Evolutionary conservation across 2,113 vertebrate genomes (phyloP).

Genomic region (Speoplatyrhinus poulsoni): DNA sequence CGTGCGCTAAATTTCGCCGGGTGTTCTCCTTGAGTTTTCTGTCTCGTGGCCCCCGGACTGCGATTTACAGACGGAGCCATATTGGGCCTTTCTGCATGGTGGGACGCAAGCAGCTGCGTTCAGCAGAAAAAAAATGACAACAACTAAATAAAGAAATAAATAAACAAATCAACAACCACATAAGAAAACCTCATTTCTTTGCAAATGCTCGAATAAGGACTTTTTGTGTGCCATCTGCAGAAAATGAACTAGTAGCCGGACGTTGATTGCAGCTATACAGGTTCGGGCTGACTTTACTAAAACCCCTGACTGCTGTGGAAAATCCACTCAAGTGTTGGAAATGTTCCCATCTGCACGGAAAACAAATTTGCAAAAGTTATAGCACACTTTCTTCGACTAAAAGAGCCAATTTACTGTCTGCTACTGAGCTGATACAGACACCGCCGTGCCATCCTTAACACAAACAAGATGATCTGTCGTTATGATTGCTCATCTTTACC

Average conservation of each 20-base stretch:
- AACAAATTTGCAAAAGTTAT: constrained; percentile 41
- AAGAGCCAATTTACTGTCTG: constrained; percentile 43
- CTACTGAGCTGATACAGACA: constrained; percentile 35
- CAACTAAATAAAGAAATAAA: constrained; percentile 70
- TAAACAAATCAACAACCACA: constrained; percentile 73
- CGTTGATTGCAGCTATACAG: constrained; percentile 39
- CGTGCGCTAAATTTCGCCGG: constrained; percentile 66
- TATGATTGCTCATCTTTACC: constrained; percentile 61
- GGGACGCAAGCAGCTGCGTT: constrained; percentile 64
- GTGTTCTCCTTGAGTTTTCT: constrained; percentile 65
- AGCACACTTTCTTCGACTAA: constrained; percentile 19
- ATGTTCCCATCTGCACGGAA: constrained; percentile 15
- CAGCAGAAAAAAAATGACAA: constrained; percentile 73
- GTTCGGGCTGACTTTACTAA: constrained; percentile 37
- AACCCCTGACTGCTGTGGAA: constrained; percentile 29
- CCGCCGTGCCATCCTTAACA: constrained; percentile 27
- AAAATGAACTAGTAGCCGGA: constrained; percentile 52
- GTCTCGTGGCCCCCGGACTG: constrained; percentile 72
- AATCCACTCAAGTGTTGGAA: constrained; percentile 37
- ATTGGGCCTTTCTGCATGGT: constrained; percentile 75
- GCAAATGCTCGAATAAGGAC: constrained; percentile 69
- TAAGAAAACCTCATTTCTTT: constrained; percentile 59
- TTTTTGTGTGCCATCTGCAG: constrained; percentile 76
- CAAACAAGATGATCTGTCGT: constrained; percentile 51
- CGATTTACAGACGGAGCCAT: constrained; percentile 70